phyloP scores from a whole-genome alignment of 1,140 invertebrate species.

The Bombus ignitus region DNA sequence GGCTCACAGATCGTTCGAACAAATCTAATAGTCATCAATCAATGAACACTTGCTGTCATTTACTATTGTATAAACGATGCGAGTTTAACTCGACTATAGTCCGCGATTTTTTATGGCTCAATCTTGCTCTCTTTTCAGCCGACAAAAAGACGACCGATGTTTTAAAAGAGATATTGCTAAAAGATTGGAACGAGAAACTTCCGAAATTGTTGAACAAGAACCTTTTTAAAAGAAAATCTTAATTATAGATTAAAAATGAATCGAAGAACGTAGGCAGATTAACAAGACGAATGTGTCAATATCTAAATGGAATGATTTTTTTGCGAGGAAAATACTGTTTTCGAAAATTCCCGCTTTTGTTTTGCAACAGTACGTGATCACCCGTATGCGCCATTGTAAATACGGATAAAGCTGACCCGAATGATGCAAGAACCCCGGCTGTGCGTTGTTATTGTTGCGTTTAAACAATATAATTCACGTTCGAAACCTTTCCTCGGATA shows the following conservation, averaged over 20 bases:
- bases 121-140: neutral
- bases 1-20: too few species aligned
- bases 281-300: neutral
- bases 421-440: constrained; percentile 33
- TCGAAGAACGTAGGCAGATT: neutral
- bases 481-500: constrained; percentile 24
- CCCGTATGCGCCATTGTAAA: constrained; percentile 40
- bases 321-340: neutral
- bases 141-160: neutral
- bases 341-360: constrained; percentile 30
- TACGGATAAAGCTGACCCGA: constrained; percentile 46
- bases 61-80: neutral
- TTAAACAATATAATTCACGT: constrained; percentile 20
- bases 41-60: too few species aligned
- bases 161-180: neutral
- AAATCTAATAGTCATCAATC: neutral
- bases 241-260: neutral
- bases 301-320: neutral
- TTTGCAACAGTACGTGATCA: constrained; percentile 43
- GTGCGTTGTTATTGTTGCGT: constrained; percentile 30
- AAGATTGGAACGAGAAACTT: neutral
- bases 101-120: neutral
- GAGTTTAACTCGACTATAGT: neutral
- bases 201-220: neutral
- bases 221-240: neutral